Conservation (phyloP, 2,113 vertebrate genomes). For the Parus major region DNA sequence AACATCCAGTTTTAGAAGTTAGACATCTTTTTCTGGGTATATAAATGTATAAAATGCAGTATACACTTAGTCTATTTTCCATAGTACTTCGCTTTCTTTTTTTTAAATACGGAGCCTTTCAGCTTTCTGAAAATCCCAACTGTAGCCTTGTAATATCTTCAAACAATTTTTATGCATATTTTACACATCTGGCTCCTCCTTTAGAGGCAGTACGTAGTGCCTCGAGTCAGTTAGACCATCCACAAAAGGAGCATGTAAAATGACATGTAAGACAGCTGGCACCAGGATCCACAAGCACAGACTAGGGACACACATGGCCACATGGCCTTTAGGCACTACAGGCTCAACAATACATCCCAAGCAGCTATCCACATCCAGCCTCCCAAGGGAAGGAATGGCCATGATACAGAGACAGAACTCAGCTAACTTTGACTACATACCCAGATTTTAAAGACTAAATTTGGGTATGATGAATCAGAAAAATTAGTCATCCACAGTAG, state of each 20-base stretch:
- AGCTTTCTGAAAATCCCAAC: background rate
- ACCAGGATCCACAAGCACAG: background rate
- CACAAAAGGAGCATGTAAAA: background rate
- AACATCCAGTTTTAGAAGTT: background rate
- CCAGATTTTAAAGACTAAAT: background rate
- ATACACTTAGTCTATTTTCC: background rate
- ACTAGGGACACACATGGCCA: background rate
- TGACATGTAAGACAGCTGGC: background rate
- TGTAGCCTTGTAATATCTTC: background rate
- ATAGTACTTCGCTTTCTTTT: background rate
- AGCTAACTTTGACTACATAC: background rate
- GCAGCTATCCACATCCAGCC: background rate
- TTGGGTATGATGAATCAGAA: background rate
- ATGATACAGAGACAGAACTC: background rate
- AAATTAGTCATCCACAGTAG: background rate
- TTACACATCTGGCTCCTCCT: background rate
- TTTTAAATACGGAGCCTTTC: background rate
- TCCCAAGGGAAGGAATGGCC: background rate
- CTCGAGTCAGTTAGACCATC: background rate
- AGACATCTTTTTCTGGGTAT: background rate
- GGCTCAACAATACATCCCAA: background rate
- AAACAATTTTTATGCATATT: background rate
- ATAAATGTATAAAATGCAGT: background rate
- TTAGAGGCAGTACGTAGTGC: background rate
- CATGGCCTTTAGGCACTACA: background rate